A percentile compares a stretch with the other conserved stretches of the same genome.
Evolutionary conservation across 30 jellyfish, hydroid and myxozoan species (phyloP).

Genomic region (Mastigias papua): DNA sequence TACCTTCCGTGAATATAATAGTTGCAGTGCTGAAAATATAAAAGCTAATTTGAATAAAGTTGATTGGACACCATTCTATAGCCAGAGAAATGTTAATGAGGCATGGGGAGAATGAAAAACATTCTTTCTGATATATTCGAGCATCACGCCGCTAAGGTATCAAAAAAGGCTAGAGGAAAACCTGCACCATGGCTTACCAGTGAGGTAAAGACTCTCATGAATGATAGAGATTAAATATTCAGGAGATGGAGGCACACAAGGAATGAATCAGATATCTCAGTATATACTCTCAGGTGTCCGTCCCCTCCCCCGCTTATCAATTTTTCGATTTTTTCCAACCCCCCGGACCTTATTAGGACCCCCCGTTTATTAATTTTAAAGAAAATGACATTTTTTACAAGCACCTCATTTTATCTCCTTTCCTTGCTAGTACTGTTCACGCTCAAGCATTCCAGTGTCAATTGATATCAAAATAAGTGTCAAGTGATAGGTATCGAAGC

Average conservation of each 20-base stretch:
- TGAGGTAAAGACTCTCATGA: constrained; percentile 49
- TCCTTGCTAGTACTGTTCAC: too few species aligned
- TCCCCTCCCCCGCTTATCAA: too few species aligned
- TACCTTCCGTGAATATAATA: constrained; percentile 38
- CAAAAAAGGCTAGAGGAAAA: neutral
- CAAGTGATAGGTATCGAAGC: too few species aligned
- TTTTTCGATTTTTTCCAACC: too few species aligned
- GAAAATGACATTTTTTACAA: too few species aligned
- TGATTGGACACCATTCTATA: constrained; percentile 48
- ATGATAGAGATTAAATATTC: constrained; percentile 41
- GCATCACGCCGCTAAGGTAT: constrained; percentile 51
- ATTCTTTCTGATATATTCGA: constrained; percentile 49
- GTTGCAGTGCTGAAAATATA: constrained; percentile 24
- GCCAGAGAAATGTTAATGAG: constrained; percentile 45
- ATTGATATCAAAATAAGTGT: too few species aligned
- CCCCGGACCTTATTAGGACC: too few species aligned
- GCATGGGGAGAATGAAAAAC: constrained; percentile 54
- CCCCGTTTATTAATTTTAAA: too few species aligned
- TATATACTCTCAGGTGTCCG: too few species aligned
- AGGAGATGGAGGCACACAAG: constrained; percentile 65
- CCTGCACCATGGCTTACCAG: constrained; percentile 18
- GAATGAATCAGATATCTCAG: constrained; percentile 52
- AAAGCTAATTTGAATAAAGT: constrained; percentile 42
- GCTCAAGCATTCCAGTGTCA: too few species aligned
- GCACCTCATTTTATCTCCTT: too few species aligned